A percentile compares a stretch with the other conserved stretches of the same genome.
Evolutionary conservation across 2,113 vertebrate species (phyloP).

Genomic region (Aptenodytes patagonicus): DNA sequence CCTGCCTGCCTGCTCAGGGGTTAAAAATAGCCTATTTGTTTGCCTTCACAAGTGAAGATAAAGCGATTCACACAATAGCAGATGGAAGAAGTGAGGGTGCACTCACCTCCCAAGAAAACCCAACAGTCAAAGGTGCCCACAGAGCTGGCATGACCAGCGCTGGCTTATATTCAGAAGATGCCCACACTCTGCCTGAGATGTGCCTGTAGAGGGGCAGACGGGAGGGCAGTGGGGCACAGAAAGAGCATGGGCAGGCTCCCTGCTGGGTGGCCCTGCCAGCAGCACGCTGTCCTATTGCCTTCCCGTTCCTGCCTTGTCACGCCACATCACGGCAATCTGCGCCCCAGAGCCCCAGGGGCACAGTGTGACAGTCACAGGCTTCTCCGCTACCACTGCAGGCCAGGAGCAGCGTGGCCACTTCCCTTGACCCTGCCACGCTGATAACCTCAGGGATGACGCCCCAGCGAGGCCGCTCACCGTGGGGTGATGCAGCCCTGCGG

Average conservation of each 20-base stretch:
- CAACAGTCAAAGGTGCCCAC: background rate
- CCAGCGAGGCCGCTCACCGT: fast-evolving
- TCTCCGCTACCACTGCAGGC: background rate
- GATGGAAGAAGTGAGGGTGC: background rate
- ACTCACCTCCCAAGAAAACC: background rate
- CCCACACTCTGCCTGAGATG: fast-evolving
- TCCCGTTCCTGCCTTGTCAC: background rate
- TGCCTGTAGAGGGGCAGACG: background rate
- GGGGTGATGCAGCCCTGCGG: background rate
- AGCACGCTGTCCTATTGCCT: background rate
- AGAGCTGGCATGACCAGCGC: background rate
- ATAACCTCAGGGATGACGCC: fast-evolving
- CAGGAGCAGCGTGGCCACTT: fast-evolving
- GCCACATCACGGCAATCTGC: fast-evolving
- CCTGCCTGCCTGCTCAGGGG: background rate
- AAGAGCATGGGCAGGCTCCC: background rate
- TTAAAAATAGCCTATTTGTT: background rate
- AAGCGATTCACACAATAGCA: background rate
- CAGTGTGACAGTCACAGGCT: background rate
- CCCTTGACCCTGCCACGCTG: background rate
- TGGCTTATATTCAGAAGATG: background rate
- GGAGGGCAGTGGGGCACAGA: fast-evolving
- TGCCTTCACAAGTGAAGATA: background rate
- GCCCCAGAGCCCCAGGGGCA: background rate
- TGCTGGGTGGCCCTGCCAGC: fast-evolving